Percentiles rank a stretch among this genome's conserved stretches.
phyloP scores from a whole-genome alignment of 2,797 vertebrate genomes.

The Distichodus sexfasciatus region DNA sequence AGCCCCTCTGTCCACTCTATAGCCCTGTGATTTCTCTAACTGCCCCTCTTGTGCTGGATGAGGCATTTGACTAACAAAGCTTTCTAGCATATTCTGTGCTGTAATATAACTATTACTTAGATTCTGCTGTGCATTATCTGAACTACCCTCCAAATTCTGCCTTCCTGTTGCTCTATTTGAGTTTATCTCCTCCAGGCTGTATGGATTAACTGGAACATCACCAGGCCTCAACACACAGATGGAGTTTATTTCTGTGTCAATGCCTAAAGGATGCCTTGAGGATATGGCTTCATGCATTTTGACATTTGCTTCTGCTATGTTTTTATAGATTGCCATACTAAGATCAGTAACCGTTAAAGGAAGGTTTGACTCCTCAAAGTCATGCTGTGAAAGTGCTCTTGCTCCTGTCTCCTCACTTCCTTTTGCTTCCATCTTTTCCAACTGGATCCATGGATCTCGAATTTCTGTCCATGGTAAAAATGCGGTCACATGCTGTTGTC shows the following conservation, averaged over 20 bases:
- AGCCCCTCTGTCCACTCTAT: slow-evolving; percentile 47
- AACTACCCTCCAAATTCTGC: slow-evolving; percentile 28
- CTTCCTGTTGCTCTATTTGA: slow-evolving; percentile 37
- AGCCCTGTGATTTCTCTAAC: slow-evolving; percentile 45
- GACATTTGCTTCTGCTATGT: slow-evolving; percentile 54
- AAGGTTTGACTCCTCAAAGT: slow-evolving; percentile 39
- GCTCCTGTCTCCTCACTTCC: slow-evolving; percentile 3
- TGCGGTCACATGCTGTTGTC: slow-evolving; percentile 59
- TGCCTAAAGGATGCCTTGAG: slow-evolving; percentile 6
- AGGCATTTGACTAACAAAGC: slow-evolving; percentile 71
- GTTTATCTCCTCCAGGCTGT: slow-evolving; percentile 40
- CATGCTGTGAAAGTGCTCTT: not conserved
- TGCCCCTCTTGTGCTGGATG: slow-evolving; percentile 43
- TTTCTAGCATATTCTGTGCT: slow-evolving; percentile 72
- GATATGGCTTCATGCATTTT: slow-evolving; percentile 36
- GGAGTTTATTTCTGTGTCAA: slow-evolving; percentile 14
- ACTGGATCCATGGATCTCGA: slow-evolving; percentile 10
- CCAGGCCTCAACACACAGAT: slow-evolving; percentile 37
- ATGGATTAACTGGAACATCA: slow-evolving; percentile 45
- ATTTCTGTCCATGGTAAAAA: slow-evolving; percentile 67
- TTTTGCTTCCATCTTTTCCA: slow-evolving; percentile 35
- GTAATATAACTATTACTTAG: slow-evolving; percentile 58
- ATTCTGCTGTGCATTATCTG: slow-evolving; percentile 49
- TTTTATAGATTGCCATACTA: slow-evolving; percentile 60
- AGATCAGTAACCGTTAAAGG: slow-evolving; percentile 60